phyloP scores from a whole-genome alignment of 1,140 invertebrate genomes.

The Lepidostoma basale region DNA sequence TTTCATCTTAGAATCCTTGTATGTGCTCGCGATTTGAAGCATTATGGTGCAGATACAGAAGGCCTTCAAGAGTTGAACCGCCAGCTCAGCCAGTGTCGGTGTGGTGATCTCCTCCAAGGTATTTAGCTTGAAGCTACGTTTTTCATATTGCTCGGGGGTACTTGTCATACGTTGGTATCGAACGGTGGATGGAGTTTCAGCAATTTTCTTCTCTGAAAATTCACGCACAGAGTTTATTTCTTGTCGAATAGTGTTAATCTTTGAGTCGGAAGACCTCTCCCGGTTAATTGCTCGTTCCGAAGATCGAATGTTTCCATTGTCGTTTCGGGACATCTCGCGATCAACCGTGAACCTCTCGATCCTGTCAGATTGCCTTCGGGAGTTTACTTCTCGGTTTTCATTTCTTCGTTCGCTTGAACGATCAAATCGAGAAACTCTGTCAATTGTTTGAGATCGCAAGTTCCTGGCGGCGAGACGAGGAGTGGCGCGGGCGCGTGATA shows the following conservation, averaged over 20 bases:
- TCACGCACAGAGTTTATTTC: not conserved
- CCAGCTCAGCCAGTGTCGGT: slow-evolving; percentile 9
- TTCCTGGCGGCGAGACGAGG: too few species aligned
- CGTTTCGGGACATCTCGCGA: too few species aligned
- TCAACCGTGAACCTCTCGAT: too few species aligned
- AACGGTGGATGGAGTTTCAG: not conserved
- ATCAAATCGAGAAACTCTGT: slow-evolving; percentile 1
- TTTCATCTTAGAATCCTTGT: slow-evolving; percentile 27
- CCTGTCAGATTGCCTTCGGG: too few species aligned
- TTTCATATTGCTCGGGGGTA: not conserved
- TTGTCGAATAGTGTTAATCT: not conserved
- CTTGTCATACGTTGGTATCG: not conserved
- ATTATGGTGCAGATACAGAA: slow-evolving; percentile 35
- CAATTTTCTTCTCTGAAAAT: not conserved
- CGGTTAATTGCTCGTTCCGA: not conserved
- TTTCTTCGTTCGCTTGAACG: not conserved
- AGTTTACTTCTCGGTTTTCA: too few species aligned
- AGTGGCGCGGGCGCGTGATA: too few species aligned
- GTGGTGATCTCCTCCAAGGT: not conserved
- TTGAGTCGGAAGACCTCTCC: too few species aligned
- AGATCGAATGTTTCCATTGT: too few species aligned
- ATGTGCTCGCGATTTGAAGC: slow-evolving; percentile 28
- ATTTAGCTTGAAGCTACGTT: not conserved
- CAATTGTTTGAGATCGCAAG: not conserved
- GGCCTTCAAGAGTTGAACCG: slow-evolving; percentile 35